A percentile compares a stretch with the other conserved stretches of the same genome.
These are phyloP conservation scores for Lathamus discolor DNA, from an alignment of 2,113 vertebrate genomes.

Conservation along the genomic window DNA sequence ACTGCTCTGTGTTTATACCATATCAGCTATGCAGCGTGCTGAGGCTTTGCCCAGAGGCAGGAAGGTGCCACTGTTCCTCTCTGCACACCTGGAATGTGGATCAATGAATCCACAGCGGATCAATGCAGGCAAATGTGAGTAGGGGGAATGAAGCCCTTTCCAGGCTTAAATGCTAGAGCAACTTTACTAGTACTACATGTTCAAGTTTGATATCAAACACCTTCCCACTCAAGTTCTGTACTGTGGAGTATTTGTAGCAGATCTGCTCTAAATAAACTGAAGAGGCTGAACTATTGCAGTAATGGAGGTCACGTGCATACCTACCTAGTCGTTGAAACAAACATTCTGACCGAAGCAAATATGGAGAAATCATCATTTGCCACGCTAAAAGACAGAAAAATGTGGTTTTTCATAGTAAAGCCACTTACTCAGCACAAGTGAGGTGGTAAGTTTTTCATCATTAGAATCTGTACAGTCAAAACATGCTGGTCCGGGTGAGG, in stretches of 20 bases:
- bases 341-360: not conserved
- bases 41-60: not conserved
- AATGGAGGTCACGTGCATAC: rapidly evolving
- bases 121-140: not conserved
- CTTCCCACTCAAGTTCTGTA: not conserved
- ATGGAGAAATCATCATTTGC: not conserved
- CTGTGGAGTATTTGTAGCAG: not conserved
- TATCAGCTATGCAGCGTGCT: not conserved
- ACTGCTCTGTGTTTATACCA: not conserved
- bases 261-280: not conserved
- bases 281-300: not conserved
- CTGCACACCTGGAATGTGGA: not conserved
- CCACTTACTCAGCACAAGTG: not conserved
- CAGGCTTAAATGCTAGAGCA: not conserved
- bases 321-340: not conserved
- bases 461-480: not conserved
- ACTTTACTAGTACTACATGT: not conserved
- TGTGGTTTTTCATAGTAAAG: not conserved
- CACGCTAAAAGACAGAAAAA: not conserved
- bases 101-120: not conserved
- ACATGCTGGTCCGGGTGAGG: not conserved
- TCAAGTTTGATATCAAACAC: not conserved
- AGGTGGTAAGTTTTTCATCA: not conserved
- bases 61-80: not conserved
- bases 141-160: not conserved